Evolutionary conservation across 2,797 vertebrate species (phyloP).

Genomic region (Peromyscus melanophrys): DNA sequence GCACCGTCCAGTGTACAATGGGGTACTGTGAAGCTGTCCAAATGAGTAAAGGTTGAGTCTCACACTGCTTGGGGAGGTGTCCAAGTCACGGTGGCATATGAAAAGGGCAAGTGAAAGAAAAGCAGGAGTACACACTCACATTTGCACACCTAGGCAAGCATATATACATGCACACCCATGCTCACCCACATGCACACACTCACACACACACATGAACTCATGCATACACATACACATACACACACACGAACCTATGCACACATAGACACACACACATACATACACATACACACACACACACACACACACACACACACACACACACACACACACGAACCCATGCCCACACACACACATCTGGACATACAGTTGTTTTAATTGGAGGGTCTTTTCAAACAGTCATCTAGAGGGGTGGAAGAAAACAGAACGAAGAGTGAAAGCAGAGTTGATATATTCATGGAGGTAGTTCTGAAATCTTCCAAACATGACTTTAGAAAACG

Average conservation of each 20-base stretch:
- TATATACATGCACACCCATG: not conserved
- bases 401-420: not conserved
- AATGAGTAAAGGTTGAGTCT: not conserved
- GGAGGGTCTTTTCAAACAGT: not conserved
- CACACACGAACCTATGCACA: accelerated
- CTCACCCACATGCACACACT: no score
- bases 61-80: not conserved
- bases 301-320: no score
- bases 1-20: not conserved
- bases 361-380: not conserved
- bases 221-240: no score
- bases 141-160: no score
- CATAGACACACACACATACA: no score
- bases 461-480: conserved; percentile 1
- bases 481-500: not conserved
- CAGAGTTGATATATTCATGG: not conserved
- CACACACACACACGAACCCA: no score
- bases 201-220: not conserved
- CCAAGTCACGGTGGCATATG: not conserved
- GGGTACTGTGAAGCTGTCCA: not conserved
- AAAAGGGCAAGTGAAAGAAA: not conserved
- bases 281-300: no score
- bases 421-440: not conserved
- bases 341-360: accelerated
- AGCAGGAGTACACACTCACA: not conserved